These are phyloP conservation scores for Carterocephalus palaemon DNA, from an alignment of 2,888 invertebrate species.

Conservation along the genomic window DNA sequence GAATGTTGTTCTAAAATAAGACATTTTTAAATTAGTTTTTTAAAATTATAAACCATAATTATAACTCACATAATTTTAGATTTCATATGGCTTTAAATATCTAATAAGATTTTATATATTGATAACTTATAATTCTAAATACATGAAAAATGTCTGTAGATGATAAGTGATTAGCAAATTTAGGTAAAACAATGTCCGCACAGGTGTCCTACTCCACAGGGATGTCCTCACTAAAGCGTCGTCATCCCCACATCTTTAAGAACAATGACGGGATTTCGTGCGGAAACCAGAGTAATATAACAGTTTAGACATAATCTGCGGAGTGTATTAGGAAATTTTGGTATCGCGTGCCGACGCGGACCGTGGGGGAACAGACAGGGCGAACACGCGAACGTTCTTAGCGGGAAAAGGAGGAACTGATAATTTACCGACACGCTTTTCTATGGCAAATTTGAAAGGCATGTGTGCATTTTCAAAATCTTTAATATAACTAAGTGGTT, in stretches of 20 bases:
- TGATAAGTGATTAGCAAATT: no score
- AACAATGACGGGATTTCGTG: constrained; percentile 23
- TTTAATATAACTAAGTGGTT: no score
- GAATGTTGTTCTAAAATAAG: no score
- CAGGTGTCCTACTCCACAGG: no score
- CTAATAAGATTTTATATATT: no score
- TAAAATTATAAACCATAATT: no score
- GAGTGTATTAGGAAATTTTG: constrained; percentile 62
- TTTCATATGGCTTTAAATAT: no score
- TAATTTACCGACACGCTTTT: constrained; percentile 57
- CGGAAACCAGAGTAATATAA: constrained; percentile 38
- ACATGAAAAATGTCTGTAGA: no score
- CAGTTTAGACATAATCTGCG: constrained; percentile 52
- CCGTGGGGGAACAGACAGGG: constrained; percentile 43
- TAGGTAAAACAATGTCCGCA: no score
- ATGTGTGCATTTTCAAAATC: constrained; percentile 10
- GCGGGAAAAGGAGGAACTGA: constrained; percentile 47
- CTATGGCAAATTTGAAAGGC: constrained; percentile 25
- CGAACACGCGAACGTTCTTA: constrained; percentile 63
- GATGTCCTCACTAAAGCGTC: not conserved
- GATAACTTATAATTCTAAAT: no score
- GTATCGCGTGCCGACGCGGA: constrained; percentile 61
- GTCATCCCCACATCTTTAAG: constrained; percentile 2
- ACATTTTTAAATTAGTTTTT: no score
- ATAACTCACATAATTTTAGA: no score